Evolutionary conservation across 2,888 invertebrate species (phyloP), one percentile per base, ranked within the genome.

Genomic region (Leptopterna dolabrata): DNA sequence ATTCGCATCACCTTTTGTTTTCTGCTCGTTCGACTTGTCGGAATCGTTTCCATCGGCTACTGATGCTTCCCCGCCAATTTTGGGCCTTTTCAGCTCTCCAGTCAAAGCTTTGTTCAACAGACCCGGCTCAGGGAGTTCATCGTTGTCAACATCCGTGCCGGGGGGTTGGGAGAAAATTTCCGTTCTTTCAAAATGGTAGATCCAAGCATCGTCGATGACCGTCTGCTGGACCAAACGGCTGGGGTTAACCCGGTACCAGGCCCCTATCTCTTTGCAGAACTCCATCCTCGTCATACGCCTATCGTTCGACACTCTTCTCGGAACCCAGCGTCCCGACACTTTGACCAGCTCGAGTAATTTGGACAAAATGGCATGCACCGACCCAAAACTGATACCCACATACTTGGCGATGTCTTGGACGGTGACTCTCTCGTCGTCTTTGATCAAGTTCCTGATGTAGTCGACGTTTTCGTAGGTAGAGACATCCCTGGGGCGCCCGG

Each of bases 371-470:
- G 86, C 41, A 41, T 86, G 86, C 27, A 76, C 73, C 16, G 86
- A 86, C 19, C 86, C 86, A 30, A 86, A 86, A 86, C 86, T 86
- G 24, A 86, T 86, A 30, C 76, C 76, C 29, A 76, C 73, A n/a
- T 76, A 76, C 41, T 86, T 86, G 51, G 76, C 86, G 27, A 86
- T 76, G 51, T 86, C 86, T 27, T 76, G 86, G 2, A 86, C 86
- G 2, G 86, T 86, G 29, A 86, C 76, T 43, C 86, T 76, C 16
- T 86, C 86, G 76, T 86, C 86, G 47, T 86, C 86, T 73, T 76
- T 73, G 16, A 86, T 41, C 76, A 86, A 86, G n/a, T 76, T 73
- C 55, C 55, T 24, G 29, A 86, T 86, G 86, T 36, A 73, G 51
- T 86, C 86, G 45, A 86, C 76, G 36, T 73, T 86, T 51, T 86